Evolutionary conservation across 2,797 vertebrate species (phyloP).

Genomic region (Periophthalmus magnuspinnatus): DNA sequence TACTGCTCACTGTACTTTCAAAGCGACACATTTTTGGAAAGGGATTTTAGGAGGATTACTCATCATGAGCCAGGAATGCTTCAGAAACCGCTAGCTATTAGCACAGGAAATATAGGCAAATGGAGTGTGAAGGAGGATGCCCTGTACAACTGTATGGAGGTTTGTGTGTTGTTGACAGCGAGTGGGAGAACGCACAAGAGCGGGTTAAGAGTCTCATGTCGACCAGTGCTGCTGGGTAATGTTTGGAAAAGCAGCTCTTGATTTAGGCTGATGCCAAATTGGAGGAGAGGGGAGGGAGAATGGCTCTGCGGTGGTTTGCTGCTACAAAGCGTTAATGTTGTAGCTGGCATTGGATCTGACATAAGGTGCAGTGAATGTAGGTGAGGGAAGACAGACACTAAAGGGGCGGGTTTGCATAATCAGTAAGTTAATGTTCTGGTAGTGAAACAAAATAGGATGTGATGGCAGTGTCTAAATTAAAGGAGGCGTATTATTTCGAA

Average conservation of each 20-base stretch:
- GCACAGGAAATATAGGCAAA: constrained; percentile 50
- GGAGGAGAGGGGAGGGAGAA: not conserved
- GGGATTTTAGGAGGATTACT: constrained; percentile 72
- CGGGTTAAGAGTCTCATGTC: constrained; percentile 29
- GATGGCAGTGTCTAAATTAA: not conserved
- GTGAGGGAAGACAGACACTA: not conserved
- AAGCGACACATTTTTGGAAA: constrained; percentile 52
- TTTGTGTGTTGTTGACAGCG: constrained; percentile 16
- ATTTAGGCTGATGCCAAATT: constrained; percentile 8
- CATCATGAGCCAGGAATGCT: constrained; percentile 54
- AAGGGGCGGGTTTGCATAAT: not conserved
- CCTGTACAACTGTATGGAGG: not conserved
- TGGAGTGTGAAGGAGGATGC: constrained; percentile 44
- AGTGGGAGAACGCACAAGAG: not conserved
- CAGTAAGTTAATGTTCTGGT: not conserved
- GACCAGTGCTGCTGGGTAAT: constrained; percentile 21
- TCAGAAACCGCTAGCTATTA: constrained; percentile 66
- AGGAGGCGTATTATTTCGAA: too few relatives aligned
- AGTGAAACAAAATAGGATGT: not conserved
- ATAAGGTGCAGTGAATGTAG: not conserved
- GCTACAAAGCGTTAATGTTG: not conserved
- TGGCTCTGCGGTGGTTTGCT: not conserved
- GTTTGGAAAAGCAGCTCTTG: constrained; percentile 38
- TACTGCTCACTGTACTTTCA: constrained; percentile 68
- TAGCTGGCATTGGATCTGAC: not conserved